phyloP scores from a whole-genome alignment of 2,113 vertebrate genomes.

The Haliaeetus leucogaster region DNA sequence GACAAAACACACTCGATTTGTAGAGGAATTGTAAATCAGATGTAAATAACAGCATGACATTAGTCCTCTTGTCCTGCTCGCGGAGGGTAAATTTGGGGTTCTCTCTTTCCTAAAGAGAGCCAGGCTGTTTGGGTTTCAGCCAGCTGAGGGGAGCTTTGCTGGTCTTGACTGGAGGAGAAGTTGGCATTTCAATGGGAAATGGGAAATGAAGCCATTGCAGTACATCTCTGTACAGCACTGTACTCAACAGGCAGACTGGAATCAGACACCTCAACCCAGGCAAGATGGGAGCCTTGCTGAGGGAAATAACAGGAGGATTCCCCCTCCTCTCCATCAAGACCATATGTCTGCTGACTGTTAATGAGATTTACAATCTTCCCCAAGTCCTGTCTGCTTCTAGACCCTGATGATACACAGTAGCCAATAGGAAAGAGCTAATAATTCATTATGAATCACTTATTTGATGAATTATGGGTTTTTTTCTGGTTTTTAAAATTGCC shows the following conservation, averaged over 20 bases:
- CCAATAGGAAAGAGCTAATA: neutral
- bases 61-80: neutral
- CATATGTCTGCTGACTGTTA: neutral
- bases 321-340: neutral
- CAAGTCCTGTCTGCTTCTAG: neutral
- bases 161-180: neutral
- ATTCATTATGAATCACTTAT: neutral
- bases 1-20: neutral
- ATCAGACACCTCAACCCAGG: neutral
- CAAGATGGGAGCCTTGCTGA: neutral
- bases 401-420: neutral
- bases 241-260: neutral
- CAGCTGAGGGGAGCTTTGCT: neutral
- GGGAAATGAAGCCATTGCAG: neutral
- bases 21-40: neutral
- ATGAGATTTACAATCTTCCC: neutral
- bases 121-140: neutral
- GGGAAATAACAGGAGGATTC: neutral
- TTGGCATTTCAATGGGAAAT: neutral
- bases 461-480: neutral
- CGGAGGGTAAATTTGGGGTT: neutral
- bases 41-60: neutral
- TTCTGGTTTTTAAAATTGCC: neutral
- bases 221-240: too few relatives aligned
- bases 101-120: neutral